phyloP scores from a whole-genome alignment of 2,888 invertebrate species.

The Drosophila mimetica region DNA sequence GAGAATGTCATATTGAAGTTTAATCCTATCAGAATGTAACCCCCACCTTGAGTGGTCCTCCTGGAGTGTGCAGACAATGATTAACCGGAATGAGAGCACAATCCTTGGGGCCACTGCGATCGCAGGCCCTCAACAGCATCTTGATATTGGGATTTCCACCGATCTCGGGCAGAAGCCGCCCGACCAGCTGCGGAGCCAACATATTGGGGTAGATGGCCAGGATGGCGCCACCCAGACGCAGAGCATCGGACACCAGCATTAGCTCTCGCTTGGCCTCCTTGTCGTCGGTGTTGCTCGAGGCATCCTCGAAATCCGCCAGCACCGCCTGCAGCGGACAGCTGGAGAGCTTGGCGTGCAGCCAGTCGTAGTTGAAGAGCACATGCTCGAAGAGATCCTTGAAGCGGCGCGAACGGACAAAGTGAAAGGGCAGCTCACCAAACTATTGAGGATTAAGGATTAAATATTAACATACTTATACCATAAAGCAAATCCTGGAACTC shows the following conservation, averaged over 20 bases:
- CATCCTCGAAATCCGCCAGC: constrained; percentile 97
- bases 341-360: constrained; percentile 97
- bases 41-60: constrained; percentile 95
- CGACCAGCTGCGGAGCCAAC: constrained; percentile 97
- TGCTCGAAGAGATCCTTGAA: constrained; percentile 95
- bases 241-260: constrained; percentile 95
- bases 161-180: constrained; percentile 96
- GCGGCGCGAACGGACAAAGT: constrained; percentile 95
- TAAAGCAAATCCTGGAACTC: neutral
- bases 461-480: neutral
- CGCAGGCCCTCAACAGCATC: constrained; percentile 95
- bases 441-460: constrained; percentile 75
- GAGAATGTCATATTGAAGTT: neutral
- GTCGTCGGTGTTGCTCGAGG: constrained; percentile 91
- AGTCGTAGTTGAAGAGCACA: constrained; percentile 98
- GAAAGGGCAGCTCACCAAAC: constrained; percentile 98
- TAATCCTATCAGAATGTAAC: rapidly evolving
- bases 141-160: constrained; percentile 92
- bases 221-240: constrained; percentile 97
- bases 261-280: constrained; percentile 91
- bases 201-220: constrained; percentile 96
- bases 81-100: constrained; percentile 96
- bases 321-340: constrained; percentile 98
- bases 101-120: constrained; percentile 93
- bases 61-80: constrained; percentile 99